A percentile compares a stretch with the other conserved stretches of the same genome.
Conservation (phyloP, 1,140 invertebrate genomes). For the Dufourea novaeangliae region DNA sequence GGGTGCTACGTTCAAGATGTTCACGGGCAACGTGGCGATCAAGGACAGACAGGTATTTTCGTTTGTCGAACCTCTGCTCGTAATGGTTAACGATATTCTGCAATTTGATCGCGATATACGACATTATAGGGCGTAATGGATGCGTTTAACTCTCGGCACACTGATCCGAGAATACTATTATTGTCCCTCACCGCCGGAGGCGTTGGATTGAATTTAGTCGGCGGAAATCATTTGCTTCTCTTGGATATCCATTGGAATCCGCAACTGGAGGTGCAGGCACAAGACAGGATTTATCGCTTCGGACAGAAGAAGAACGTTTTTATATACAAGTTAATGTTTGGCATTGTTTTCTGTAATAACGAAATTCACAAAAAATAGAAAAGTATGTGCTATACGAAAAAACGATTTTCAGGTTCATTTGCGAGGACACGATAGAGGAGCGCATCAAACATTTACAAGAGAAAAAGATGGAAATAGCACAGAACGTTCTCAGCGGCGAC, state of each 20-base stretch:
- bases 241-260: slow-evolving; percentile 98
- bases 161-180: slow-evolving; percentile 85
- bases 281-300: slow-evolving; percentile 94
- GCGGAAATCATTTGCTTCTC: slow-evolving; percentile 94
- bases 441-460: slow-evolving; percentile 90
- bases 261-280: slow-evolving; percentile 94
- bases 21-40: slow-evolving; percentile 87
- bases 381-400: not conserved
- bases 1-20: slow-evolving; percentile 83
- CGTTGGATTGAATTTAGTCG: slow-evolving; percentile 94
- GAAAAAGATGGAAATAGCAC: slow-evolving; percentile 89
- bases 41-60: slow-evolving; percentile 76
- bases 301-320: slow-evolving; percentile 91
- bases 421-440: slow-evolving; percentile 92
- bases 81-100: not conserved
- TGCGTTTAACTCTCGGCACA: slow-evolving; percentile 86
- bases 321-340: slow-evolving; percentile 88
- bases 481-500: slow-evolving; percentile 88
- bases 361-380: not conserved
- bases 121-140: slow-evolving; percentile 83
- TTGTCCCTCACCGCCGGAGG: slow-evolving; percentile 94
- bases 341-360: not conserved
- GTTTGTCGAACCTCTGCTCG: not conserved
- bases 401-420: slow-evolving; percentile 86
- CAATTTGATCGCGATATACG: not conserved